A percentile compares a stretch with the other conserved stretches of the same genome.
phyloP scores from a whole-genome alignment of 2,888 invertebrate species.

The Drosophila koepferae region DNA sequence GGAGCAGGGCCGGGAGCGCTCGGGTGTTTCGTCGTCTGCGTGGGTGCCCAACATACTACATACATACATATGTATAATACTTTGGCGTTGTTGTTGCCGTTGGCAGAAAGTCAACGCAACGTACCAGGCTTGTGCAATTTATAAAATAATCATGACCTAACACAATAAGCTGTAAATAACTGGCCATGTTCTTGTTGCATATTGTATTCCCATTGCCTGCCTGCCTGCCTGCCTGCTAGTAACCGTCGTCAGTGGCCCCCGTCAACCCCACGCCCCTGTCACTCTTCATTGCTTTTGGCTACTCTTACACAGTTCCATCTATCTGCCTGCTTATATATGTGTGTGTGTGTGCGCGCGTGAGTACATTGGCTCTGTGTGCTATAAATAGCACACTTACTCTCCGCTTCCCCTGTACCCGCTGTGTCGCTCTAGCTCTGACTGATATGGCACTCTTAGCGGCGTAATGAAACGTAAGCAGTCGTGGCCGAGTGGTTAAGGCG shows the following conservation, averaged over 20 bases:
- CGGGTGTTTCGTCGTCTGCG: conserved; percentile 27
- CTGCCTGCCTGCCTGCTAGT: conserved; percentile 10
- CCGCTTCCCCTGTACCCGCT: not conserved
- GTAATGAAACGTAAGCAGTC: conserved; percentile 68
- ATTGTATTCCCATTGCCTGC: conserved; percentile 18
- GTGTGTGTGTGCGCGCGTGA: not conserved
- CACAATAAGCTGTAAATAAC: conserved; percentile 69
- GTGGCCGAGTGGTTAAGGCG: conserved; percentile 86
- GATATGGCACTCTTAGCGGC: not conserved
- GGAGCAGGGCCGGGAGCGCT: not conserved
- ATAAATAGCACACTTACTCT: conserved; percentile 23
- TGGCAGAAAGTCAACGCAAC: conserved; percentile 56
- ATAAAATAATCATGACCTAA: conserved; percentile 77
- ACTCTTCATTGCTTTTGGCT: conserved; percentile 5
- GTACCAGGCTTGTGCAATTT: conserved; percentile 53
- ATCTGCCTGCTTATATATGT: not conserved
- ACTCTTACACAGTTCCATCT: conserved; percentile 2
- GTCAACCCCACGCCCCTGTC: not conserved
- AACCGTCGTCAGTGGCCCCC: not conserved
- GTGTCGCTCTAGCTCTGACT: not conserved
- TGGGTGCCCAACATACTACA: conserved; percentile 37
- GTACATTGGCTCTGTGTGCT: conserved; percentile 2
- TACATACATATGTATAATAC: not conserved
- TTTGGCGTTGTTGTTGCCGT: conserved; percentile 23
- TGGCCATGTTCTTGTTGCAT: conserved; percentile 25